Conservation (phyloP, 2,113 vertebrate genomes). For the Sapajus apella region DNA sequence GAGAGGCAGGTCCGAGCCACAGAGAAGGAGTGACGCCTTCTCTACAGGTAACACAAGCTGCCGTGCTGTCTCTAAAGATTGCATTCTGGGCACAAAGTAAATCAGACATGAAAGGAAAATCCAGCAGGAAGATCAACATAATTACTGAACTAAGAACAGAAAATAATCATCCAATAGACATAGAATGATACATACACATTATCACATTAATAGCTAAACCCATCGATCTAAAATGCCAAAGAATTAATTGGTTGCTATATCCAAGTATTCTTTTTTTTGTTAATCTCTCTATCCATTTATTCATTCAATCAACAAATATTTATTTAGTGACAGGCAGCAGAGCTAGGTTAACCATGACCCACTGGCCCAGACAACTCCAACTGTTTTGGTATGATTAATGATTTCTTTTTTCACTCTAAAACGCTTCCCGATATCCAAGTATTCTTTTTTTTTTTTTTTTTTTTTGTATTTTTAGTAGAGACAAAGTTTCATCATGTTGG, state of each 20-base stretch:
- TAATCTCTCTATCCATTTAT: neutral
- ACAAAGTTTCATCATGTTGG: no score
- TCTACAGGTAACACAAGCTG: constrained; percentile 89
- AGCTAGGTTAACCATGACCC: neutral
- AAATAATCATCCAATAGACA: neutral
- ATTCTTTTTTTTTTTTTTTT: no score
- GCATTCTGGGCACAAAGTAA: constrained; percentile 82
- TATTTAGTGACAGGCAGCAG: neutral
- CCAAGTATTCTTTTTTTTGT: neutral
- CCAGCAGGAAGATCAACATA: neutral
- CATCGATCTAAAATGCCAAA: neutral
- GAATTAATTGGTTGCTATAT: neutral
- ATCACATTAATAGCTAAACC: constrained; percentile 14
- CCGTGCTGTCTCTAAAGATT: constrained; percentile 87
- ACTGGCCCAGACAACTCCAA: neutral
- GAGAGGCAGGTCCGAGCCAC: constrained; percentile 83
- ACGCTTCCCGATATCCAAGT: neutral
- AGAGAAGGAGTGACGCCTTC: constrained; percentile 85
- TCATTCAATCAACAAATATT: neutral
- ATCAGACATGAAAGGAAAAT: constrained; percentile 28
- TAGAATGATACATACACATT: neutral
- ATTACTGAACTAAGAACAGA: neutral
- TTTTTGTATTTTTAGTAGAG: no score
- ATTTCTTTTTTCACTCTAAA: neutral
- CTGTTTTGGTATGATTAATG: neutral